Base-by-base conservation (phyloP, 2,113 vertebrate genomes). In the Chaenocephalus aceratus region DNA sequence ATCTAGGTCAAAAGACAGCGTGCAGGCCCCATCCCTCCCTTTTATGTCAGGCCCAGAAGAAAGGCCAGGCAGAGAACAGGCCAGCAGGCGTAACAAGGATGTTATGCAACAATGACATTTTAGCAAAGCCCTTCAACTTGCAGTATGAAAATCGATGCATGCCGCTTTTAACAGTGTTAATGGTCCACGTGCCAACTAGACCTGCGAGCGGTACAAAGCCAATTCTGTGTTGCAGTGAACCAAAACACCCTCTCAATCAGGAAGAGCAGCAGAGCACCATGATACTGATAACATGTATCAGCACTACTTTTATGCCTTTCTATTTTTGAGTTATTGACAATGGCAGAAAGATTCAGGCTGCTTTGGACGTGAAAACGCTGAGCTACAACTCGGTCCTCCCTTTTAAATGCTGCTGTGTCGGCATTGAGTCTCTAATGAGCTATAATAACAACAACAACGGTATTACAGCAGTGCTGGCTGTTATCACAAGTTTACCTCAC, bases 391-490 rank as follows among this genome's bases (percentile, higher is more conserved):
- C 15, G 56, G 56, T 64, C 54, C 51, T 58, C 48, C 45, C 36
- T 59, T 36, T 57, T 23, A 87, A 21, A 21, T 60, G 23, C 65
- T 75, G 84, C 83, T 51, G 85, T 84, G 66, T 87, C 86, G 91
- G 89, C 88, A 79, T n/a, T 7, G 53, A 86, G 58, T 63, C 72
- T 59, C 66, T 64, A 82, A 91, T 88, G 78, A 63, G 69, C 56
- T 48, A 64, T 72, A 84, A 87, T 61, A 83, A 86, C 44, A 84
- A 78, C 82, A 83, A 86, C 44, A 82, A 89, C 65, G 59, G 77
- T 57, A 79, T 84, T 61, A 83, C 14, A 75, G 41, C 46, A 71
- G 26, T 63, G 69, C 16, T 26, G 56, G 72, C 83, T 74, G 70
- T 74, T 79, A 70, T 75, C 73, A 78, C 72, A 86, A 75, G 60